phyloP scores from a whole-genome alignment of 2,888 invertebrate genomes.

The Chromoteleia sp. region DNA sequence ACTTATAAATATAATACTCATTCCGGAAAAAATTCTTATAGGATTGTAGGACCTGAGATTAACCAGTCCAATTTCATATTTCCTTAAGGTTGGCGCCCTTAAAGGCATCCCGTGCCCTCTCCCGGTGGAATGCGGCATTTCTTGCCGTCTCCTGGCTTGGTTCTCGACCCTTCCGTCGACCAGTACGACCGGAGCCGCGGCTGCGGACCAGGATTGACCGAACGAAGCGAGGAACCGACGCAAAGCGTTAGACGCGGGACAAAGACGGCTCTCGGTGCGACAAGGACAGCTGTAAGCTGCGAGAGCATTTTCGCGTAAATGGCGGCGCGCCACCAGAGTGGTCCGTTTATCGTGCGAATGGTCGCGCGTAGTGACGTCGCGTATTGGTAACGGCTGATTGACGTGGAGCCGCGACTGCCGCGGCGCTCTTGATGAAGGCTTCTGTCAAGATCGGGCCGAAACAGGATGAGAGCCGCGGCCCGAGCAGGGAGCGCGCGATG shows the following conservation, averaged over 20 bases:
- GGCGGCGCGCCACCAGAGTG: slow-evolving; percentile 77
- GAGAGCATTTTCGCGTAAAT: slow-evolving; percentile 63
- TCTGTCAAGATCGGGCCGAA: slow-evolving; percentile 76
- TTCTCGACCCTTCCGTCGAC: slow-evolving; percentile 41
- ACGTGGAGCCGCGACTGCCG: slow-evolving; percentile 15
- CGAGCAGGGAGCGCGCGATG: slow-evolving; percentile 85
- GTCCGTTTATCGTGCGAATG: slow-evolving; percentile 64
- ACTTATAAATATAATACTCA: too few species aligned
- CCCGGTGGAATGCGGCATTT: slow-evolving; percentile 1
- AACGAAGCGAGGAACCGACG: background rate
- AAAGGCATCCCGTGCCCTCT: slow-evolving; percentile 13
- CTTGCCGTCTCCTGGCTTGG: slow-evolving; percentile 27
- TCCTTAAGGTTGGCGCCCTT: slow-evolving; percentile 22
- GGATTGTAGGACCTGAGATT: too few species aligned
- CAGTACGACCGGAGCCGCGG: slow-evolving; percentile 30
- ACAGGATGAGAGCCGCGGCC: slow-evolving; percentile 74
- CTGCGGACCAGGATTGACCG: background rate
- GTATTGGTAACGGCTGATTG: slow-evolving; percentile 11
- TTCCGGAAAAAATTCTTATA: too few species aligned
- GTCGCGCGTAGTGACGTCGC: slow-evolving; percentile 68
- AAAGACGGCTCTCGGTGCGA: background rate
- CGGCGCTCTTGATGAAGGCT: slow-evolving; percentile 71
- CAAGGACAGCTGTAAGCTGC: slow-evolving; percentile 25
- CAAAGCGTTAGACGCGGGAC: slow-evolving; percentile 7
- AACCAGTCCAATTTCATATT: too few species aligned